Evolutionary conservation across 2,797 vertebrate species (phyloP).

Genomic region (Sciurus vulgaris): DNA sequence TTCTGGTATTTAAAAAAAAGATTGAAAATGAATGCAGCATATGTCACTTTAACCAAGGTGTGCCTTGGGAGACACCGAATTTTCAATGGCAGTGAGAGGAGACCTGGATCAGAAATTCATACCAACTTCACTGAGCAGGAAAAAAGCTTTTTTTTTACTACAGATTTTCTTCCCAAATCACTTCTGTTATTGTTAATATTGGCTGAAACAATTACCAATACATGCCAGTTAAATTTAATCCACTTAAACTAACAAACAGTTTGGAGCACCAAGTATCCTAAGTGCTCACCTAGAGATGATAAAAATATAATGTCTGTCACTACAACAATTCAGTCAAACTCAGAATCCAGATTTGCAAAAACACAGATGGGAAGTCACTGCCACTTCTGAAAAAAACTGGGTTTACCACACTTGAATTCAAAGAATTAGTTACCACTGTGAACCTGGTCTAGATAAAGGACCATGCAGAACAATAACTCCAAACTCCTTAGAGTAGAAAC

Average conservation of each 20-base stretch:
- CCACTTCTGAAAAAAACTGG: neutral
- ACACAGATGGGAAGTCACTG: neutral
- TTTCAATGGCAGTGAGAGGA: neutral
- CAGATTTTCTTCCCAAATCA: neutral
- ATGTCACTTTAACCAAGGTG: neutral
- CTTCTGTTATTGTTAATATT: neutral
- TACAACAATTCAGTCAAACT: neutral
- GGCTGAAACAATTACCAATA: neutral
- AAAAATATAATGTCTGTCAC: neutral
- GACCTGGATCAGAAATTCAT: neutral
- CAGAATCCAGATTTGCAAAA: neutral
- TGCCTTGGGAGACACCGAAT: neutral
- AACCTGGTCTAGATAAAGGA: neutral
- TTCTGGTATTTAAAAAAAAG: neutral
- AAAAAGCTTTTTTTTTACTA: neutral
- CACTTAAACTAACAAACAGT: neutral
- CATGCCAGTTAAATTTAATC: neutral
- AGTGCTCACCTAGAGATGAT: neutral
- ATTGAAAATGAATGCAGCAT: neutral
- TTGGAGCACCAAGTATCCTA: neutral
- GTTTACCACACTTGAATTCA: neutral
- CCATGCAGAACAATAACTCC: neutral
- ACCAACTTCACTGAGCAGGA: neutral
- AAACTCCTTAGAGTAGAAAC: neutral
- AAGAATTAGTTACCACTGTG: neutral